Conservation (phyloP, 2,888 invertebrate genomes). For the Cecidostiba fungosa region DNA sequence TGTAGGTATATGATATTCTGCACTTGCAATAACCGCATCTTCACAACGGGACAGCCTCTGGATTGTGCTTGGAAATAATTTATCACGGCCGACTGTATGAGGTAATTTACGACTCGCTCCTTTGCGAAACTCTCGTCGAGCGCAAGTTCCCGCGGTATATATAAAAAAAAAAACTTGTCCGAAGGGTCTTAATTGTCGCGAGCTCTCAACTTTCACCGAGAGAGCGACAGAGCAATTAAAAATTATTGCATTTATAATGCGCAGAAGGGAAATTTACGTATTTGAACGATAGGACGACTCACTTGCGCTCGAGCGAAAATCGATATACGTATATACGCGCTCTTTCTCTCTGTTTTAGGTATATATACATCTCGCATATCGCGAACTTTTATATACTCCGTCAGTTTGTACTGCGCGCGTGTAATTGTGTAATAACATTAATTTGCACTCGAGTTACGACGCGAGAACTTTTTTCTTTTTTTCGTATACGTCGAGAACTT, state of each 20-base stretch:
- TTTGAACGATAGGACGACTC: constrained; percentile 1
- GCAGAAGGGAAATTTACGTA: neutral
- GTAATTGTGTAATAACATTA: constrained; percentile 34
- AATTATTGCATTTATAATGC: constrained; percentile 47
- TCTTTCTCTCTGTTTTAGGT: neutral
- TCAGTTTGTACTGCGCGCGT: constrained; percentile 24
- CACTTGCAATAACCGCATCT: constrained; percentile 19
- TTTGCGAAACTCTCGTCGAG: constrained; percentile 45
- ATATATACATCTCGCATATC: neutral
- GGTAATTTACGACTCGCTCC: constrained; percentile 55
- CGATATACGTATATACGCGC: constrained; percentile 30
- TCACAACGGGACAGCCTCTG: constrained; percentile 16
- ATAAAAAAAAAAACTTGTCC: constrained; percentile 29
- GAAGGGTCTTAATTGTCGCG: constrained; percentile 33
- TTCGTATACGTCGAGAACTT: neutral
- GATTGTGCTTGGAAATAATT: constrained; percentile 59
- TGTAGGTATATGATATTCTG: neutral
- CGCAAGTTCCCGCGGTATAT: constrained; percentile 17
- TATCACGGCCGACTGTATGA: constrained; percentile 42
- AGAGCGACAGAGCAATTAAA: constrained; percentile 26
- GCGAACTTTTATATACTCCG: constrained; percentile 19
- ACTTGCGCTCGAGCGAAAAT: constrained; percentile 30
- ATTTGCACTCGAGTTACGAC: constrained; percentile 48
- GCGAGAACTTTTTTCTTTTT: constrained; percentile 28
- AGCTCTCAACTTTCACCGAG: constrained; percentile 51